Conservation (phyloP, 2,888 invertebrate species). For the Bellardia pandia region DNA sequence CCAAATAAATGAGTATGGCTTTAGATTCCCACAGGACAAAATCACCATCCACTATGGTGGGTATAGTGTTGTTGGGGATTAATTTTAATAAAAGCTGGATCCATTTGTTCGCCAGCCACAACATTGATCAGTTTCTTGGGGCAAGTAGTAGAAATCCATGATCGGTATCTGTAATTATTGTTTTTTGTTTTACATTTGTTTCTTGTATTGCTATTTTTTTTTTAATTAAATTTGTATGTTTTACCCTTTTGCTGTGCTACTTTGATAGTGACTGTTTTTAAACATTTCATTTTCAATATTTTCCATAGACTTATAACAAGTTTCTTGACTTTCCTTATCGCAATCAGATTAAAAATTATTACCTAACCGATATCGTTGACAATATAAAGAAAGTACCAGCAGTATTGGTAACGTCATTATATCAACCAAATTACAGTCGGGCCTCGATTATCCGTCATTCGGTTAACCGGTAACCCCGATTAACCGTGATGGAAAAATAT, state of each 20-base stretch:
- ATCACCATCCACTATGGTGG: constrained; percentile 92
- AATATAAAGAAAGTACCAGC: neutral
- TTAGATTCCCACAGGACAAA: constrained; percentile 93
- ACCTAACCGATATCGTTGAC: constrained; percentile 28
- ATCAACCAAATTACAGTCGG: neutral
- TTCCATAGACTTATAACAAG: neutral
- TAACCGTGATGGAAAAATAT: too few relatives aligned
- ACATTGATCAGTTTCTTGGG: constrained; percentile 86
- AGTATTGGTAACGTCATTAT: neutral
- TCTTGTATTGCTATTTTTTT: neutral
- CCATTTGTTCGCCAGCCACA: constrained; percentile 87
- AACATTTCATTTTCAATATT: neutral
- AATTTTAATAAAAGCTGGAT: constrained; percentile 88
- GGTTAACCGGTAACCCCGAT: too few relatives aligned
- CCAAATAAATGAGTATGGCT: constrained; percentile 91
- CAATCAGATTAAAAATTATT: constrained; percentile 19
- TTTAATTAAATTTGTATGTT: neutral
- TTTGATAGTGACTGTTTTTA: neutral
- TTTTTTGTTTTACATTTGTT: neutral
- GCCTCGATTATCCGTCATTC: too few relatives aligned
- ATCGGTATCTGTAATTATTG: constrained; percentile 19
- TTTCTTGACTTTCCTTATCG: constrained; percentile 7
- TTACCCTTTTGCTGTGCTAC: neutral
- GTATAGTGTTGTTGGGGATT: constrained; percentile 93
- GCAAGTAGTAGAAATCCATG: constrained; percentile 87